phyloP scores from a whole-genome alignment of 37 sponge, comb jelly and placozoan genomes.

The Beroe forskalii region DNA sequence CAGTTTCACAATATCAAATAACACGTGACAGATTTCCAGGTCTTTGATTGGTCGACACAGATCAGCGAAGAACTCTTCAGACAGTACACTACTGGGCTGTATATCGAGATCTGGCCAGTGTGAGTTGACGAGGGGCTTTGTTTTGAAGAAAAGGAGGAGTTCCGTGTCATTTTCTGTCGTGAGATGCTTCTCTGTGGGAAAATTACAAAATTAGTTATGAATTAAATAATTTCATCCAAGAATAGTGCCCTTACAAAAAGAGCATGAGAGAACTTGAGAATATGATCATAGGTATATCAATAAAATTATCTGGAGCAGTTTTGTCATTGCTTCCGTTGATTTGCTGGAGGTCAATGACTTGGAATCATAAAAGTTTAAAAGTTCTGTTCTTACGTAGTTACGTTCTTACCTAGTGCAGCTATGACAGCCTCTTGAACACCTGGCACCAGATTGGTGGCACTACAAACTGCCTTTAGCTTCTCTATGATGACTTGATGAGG shows the following conservation, averaged over 20 bases:
- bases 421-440: slow-evolving; percentile 2
- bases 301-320: no score
- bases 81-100: slow-evolving; percentile 16
- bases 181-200: slow-evolving; percentile 20
- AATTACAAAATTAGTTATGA: no score
- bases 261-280: no score
- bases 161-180: slow-evolving; percentile 25
- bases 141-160: slow-evolving; percentile 44
- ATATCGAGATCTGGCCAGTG: slow-evolving; percentile 28
- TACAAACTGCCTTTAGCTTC: slow-evolving; percentile 19
- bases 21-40: not conserved
- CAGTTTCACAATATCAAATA: slow-evolving; percentile 49
- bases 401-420: not conserved
- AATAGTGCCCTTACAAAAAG: no score
- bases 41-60: not conserved
- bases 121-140: slow-evolving; percentile 15
- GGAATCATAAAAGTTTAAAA: no score
- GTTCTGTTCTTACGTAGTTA: no score
- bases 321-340: no score
- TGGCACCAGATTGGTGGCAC: not conserved
- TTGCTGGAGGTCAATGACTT: no score
- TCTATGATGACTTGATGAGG: not conserved
- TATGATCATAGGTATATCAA: no score
- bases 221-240: no score
- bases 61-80: not conserved